These are phyloP conservation scores for Myiotriccus ornatus DNA, from an alignment of 2,797 vertebrate species.

Conservation along the genomic window DNA sequence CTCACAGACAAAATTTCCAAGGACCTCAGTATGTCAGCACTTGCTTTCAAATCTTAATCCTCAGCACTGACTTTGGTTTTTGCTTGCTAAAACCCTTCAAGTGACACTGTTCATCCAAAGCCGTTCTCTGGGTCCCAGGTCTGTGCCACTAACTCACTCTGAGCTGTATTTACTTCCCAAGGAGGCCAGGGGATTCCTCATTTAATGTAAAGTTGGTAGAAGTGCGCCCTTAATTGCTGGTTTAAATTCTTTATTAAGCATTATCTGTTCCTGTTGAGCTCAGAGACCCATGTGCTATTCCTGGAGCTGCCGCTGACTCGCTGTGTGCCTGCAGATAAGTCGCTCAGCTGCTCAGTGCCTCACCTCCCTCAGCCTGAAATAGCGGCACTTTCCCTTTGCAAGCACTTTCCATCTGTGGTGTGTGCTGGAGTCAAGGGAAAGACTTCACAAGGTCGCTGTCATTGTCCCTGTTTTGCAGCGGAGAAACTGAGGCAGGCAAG, in stretches of 20 bases:
- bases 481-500: conserved; percentile 37
- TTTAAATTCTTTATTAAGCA: conserved; percentile 47
- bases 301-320: neutral
- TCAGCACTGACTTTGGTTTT: conserved; percentile 31
- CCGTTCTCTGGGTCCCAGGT: neutral
- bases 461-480: neutral
- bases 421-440: neutral
- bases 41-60: conserved; percentile 59
- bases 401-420: conserved; percentile 24
- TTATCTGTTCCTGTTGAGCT: neutral
- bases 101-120: neutral
- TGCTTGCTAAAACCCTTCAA: neutral
- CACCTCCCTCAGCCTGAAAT: neutral
- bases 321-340: conserved; percentile 44
- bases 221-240: neutral
- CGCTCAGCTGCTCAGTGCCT: neutral
- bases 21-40: conserved; percentile 53
- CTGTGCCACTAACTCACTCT: neutral
- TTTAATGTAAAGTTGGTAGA: neutral
- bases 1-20: conserved; percentile 63
- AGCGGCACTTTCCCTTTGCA: neutral
- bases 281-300: neutral
- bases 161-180: neutral
- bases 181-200: neutral
- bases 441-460: neutral